These are phyloP conservation scores for Meandrina meandrites DNA, from an alignment of 92 coral and sea anemone genomes.

Conservation along the genomic window DNA sequence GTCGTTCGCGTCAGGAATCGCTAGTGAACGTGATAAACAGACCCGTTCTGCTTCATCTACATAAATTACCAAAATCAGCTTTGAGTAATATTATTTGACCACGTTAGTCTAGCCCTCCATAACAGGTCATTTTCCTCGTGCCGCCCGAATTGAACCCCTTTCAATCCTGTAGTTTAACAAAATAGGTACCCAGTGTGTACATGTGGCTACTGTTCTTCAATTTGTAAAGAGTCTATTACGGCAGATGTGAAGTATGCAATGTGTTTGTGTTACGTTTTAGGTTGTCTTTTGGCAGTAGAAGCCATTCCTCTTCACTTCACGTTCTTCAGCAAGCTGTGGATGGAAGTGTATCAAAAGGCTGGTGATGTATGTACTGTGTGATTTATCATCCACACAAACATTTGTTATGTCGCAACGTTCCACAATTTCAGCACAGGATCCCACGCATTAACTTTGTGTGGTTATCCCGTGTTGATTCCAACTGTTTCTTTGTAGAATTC, in stretches of 20 bases:
- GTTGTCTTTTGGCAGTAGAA: conserved; percentile 94
- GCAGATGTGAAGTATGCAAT: not conserved
- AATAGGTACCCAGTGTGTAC: not conserved
- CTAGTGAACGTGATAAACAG: not conserved
- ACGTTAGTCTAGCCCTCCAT: too few species aligned
- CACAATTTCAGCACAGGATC: not conserved
- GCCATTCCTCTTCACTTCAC: conserved; percentile 90
- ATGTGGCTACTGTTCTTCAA: not conserved
- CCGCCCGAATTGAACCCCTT: not conserved
- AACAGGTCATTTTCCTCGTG: too few species aligned
- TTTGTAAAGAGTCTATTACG: not conserved
- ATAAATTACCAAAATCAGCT: too few species aligned
- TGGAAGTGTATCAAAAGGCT: conserved; percentile 91
- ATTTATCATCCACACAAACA: not conserved
- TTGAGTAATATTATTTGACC: too few species aligned
- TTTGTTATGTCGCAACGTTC: not conserved
- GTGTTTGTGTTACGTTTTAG: conserved; percentile 37
- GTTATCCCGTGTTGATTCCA: not conserved
- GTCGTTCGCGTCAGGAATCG: not conserved
- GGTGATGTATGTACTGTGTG: conserved; percentile 72
- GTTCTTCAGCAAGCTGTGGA: conserved; percentile 93
- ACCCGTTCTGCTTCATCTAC: too few species aligned
- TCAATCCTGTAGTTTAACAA: not conserved
- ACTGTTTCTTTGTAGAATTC: conserved; percentile 18
- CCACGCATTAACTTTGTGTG: not conserved